phyloP scores from a whole-genome alignment of 1,140 invertebrate species.

The Drosophila burlai region DNA sequence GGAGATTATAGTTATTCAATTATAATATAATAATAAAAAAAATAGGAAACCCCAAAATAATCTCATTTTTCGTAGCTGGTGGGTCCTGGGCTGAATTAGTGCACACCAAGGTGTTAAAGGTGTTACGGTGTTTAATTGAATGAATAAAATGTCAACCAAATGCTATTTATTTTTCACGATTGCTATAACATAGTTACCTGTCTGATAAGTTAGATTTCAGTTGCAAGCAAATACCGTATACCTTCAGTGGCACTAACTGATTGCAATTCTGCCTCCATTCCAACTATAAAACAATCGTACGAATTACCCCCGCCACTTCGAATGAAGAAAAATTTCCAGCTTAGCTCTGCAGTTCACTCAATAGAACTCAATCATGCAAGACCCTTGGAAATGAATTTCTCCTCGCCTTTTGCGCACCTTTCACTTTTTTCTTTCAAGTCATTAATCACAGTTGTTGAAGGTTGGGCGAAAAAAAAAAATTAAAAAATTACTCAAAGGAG shows the following conservation, averaged over 20 bases:
- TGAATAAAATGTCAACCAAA: no score
- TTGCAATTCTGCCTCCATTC: background rate
- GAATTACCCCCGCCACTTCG: slow-evolving; percentile 32
- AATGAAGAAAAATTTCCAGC: slow-evolving; percentile 28
- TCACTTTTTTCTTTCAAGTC: slow-evolving; percentile 66
- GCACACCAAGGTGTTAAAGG: no score
- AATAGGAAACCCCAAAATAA: no score
- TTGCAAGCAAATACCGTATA: background rate
- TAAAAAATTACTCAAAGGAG: slow-evolving; percentile 31
- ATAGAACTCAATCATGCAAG: slow-evolving; percentile 60
- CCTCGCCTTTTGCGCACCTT: slow-evolving; percentile 59
- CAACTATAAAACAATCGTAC: slow-evolving; percentile 22
- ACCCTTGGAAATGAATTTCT: slow-evolving; percentile 31
- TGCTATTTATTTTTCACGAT: background rate
- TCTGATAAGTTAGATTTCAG: slow-evolving; percentile 2
- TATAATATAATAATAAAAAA: no score
- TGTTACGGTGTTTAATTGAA: no score
- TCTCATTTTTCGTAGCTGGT: no score
- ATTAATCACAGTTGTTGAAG: slow-evolving; percentile 64
- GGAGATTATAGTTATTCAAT: no score
- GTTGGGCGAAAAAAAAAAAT: slow-evolving; percentile 31
- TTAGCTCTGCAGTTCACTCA: slow-evolving; percentile 36
- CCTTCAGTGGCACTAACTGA: background rate
- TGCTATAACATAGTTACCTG: background rate
- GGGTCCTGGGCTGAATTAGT: no score